Evolutionary conservation across 2,113 vertebrate species (phyloP).

Genomic region (Ceyx cyanopectus): DNA sequence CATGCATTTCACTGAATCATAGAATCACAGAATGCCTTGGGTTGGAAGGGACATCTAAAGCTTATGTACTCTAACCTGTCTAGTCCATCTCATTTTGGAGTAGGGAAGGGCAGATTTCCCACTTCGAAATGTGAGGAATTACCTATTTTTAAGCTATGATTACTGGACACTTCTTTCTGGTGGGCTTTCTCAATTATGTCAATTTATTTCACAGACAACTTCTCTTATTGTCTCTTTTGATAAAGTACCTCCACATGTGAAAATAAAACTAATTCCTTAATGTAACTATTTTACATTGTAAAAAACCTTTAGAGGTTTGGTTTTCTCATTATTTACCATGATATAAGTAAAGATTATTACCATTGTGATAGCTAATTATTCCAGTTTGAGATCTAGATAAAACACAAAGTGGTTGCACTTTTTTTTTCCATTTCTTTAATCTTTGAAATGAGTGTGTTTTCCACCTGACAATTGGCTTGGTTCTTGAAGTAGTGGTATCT

Average conservation of each 20-base stretch:
- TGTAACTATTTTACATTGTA: not conserved
- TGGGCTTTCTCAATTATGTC: not conserved
- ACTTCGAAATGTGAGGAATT: not conserved
- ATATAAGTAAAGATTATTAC: not conserved
- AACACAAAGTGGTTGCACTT: accelerated
- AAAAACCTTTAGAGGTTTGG: not conserved
- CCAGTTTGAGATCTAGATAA: not conserved
- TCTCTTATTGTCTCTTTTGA: not conserved
- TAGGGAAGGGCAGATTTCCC: not conserved
- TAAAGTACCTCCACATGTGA: not conserved
- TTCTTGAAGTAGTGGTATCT: not conserved
- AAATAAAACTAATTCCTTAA: not conserved
- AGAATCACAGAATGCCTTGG: no score
- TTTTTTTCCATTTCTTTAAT: not conserved
- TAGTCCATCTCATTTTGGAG: no score
- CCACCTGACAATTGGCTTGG: not conserved
- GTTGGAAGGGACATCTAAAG: no score
- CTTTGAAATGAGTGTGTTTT: not conserved
- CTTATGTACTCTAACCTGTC: no score
- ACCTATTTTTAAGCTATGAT: not conserved
- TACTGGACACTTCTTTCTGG: not conserved
- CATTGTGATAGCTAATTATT: not conserved
- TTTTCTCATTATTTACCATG: not conserved
- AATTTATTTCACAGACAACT: not conserved
- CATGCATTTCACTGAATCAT: not conserved